A percentile compares a stretch with the other conserved stretches of the same genome.
Evolutionary conservation across 2,888 invertebrate species (phyloP).

Genomic region (Blastobasis lacticolella): DNA sequence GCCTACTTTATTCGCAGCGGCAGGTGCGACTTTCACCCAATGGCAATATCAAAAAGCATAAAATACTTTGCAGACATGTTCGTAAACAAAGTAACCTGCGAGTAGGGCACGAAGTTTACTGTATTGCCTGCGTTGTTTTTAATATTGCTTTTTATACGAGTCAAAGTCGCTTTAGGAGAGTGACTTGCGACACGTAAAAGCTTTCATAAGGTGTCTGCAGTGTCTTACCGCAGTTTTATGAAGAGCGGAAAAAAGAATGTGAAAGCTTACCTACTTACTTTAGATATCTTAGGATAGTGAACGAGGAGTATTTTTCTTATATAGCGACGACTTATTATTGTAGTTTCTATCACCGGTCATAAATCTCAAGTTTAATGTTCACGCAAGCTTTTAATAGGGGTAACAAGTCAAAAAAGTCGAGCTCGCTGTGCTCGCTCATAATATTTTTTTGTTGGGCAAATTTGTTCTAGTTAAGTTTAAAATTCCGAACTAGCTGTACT

Average conservation of each 20-base stretch:
- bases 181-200: slow-evolving; percentile 35
- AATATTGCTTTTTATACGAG: slow-evolving; percentile 40
- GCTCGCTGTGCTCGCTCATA: too few relatives aligned
- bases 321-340: too few relatives aligned
- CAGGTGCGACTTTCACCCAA: slow-evolving; percentile 12
- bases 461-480: too few relatives aligned
- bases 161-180: slow-evolving; percentile 36
- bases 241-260: slow-evolving; percentile 1
- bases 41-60: slow-evolving; percentile 36
- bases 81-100: slow-evolving; percentile 19
- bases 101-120: slow-evolving; percentile 4
- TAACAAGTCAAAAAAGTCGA: too few relatives aligned
- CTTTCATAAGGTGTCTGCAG: slow-evolving; percentile 32
- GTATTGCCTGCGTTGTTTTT: slow-evolving; percentile 37
- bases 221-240: slow-evolving; percentile 12
- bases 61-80: slow-evolving; percentile 33
- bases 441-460: too few relatives aligned
- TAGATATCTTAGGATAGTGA: too few relatives aligned
- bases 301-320: too few relatives aligned
- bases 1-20: slow-evolving; percentile 4
- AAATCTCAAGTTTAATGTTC: too few relatives aligned
- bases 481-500: too few relatives aligned
- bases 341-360: too few relatives aligned
- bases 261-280: not conserved
- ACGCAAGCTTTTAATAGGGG: too few relatives aligned